These are phyloP conservation scores for Drosophila borborema DNA, from an alignment of 2,888 invertebrate species.

Conservation along the genomic window DNA sequence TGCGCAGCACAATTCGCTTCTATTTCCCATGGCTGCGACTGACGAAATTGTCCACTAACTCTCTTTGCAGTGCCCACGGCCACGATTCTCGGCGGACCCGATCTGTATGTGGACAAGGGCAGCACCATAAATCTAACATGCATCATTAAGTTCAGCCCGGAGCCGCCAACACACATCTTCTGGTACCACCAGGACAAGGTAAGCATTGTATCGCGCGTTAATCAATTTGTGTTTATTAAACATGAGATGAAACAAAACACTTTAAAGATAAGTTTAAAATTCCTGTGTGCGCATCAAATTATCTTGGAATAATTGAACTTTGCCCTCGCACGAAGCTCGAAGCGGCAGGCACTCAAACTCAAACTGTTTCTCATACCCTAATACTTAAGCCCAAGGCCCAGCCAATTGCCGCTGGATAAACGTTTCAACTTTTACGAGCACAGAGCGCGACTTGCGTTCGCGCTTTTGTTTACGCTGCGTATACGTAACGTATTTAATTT, in stretches of 20 bases:
- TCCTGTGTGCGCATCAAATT: conserved; percentile 63
- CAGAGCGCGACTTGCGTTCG: conserved; percentile 35
- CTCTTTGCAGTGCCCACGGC: conserved; percentile 90
- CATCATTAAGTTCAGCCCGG: conserved; percentile 91
- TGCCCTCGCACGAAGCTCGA: conserved; percentile 11
- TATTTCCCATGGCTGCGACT: not conserved
- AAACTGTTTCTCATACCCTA: conserved; percentile 23
- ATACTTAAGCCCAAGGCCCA: conserved; percentile 41
- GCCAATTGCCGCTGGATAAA: conserved; percentile 74
- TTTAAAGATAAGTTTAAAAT: conserved; percentile 25
- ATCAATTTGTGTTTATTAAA: conserved; percentile 52
- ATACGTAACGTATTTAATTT: conserved; percentile 80
- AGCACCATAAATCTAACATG: conserved; percentile 94
- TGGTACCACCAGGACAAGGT: conserved; percentile 98
- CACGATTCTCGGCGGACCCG: conserved; percentile 92
- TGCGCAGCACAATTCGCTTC: not conserved
- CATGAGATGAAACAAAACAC: not conserved
- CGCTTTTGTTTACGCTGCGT: conserved; percentile 69
- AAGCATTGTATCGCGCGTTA: conserved; percentile 84
- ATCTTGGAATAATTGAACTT: conserved; percentile 77
- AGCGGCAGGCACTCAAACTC: conserved; percentile 30
- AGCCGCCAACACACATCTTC: conserved; percentile 96
- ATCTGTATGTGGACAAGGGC: conserved; percentile 92
- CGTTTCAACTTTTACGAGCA: conserved; percentile 76
- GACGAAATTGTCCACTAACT: conserved; percentile 25